Evolutionary conservation across 1,140 invertebrate species (phyloP), one percentile per base, ranked within the genome.

Genomic region (Oscheius sp.): DNA sequence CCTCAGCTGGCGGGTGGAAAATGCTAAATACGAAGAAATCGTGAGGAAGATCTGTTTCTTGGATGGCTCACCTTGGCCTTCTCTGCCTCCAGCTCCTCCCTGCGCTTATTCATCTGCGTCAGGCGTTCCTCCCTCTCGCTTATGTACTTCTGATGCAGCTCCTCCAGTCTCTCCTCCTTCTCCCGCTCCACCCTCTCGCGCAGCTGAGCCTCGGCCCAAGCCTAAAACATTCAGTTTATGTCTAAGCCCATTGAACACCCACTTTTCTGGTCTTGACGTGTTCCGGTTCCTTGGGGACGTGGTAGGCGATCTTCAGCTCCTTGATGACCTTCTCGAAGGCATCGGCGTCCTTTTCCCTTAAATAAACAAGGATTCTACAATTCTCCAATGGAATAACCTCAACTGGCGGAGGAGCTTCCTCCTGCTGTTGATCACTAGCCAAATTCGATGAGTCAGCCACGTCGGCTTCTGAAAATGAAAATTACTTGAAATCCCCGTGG

Each of bases 301-400:
- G 79, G 62, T 84, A 84, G 0, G 82, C 79, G 65, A 83, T 83
- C 52, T 83, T 80, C 3, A 83, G 67, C 13, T 67, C 75, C n/a
- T 75, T 62, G 26, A 83, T 38, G 18, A 84, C 68, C 4, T 63
- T 52, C 62, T 82, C 74, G 49, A 83, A 83, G 34, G 76, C 73
- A n/a, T 68, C 74, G 15, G 64, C 31, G 58, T 82, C 68, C 45
- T 78, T 78, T 67, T 84, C 81, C n/a, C 83, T 67, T 2, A 82
- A 58, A 70, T 23, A 26, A 34, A n/a, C 13, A 32, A 32, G 7
- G 7, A 15, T 69, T 26, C 18, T 18, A 69, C 7, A 23, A 71
- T 7, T 4, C 13, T 23, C 10, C 7, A 73, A 69, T n/a, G n/a
- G 20, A 70, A 18, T 26, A 74, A 70, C 66, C 68, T 36, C 13